phyloP scores from a whole-genome alignment of 2,113 vertebrate species.

The Taxidea taxus region DNA sequence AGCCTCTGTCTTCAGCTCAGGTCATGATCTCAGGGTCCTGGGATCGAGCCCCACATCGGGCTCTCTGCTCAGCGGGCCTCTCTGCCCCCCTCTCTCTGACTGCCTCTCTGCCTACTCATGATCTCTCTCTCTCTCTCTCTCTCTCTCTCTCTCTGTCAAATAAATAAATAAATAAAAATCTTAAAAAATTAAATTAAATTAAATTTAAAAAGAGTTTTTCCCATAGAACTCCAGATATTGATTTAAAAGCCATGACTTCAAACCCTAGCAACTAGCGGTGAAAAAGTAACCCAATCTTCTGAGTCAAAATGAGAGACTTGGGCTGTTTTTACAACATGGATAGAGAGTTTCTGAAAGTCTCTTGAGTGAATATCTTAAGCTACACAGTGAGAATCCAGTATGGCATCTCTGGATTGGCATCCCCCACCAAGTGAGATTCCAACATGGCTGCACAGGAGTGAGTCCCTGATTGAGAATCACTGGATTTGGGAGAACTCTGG shows the following conservation, averaged over 20 bases:
- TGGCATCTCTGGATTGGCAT: not conserved
- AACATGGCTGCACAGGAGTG: not conserved
- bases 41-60: too few species aligned
- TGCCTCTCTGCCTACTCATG: too few species aligned
- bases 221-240: not conserved
- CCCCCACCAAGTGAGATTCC: not conserved
- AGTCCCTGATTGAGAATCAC: not conserved
- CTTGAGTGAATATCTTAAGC: not conserved
- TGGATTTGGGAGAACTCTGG: not conserved
- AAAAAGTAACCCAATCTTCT: not conserved
- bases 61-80: too few species aligned
- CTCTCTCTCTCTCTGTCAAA: too few species aligned
- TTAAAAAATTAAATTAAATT: too few species aligned
- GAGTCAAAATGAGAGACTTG: not conserved
- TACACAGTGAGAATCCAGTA: not conserved
- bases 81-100: too few species aligned
- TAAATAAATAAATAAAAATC: too few species aligned
- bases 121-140: too few species aligned
- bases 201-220: not conserved
- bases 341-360: not conserved
- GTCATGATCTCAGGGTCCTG: too few species aligned
- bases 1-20: too few species aligned
- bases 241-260: not conserved
- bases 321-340: not conserved
- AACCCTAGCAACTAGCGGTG: not conserved